A percentile compares a stretch with the other conserved stretches of the same genome.
These are phyloP conservation scores for Perca flavescens DNA, from an alignment of 2,113 vertebrate species.

Conservation along the genomic window DNA sequence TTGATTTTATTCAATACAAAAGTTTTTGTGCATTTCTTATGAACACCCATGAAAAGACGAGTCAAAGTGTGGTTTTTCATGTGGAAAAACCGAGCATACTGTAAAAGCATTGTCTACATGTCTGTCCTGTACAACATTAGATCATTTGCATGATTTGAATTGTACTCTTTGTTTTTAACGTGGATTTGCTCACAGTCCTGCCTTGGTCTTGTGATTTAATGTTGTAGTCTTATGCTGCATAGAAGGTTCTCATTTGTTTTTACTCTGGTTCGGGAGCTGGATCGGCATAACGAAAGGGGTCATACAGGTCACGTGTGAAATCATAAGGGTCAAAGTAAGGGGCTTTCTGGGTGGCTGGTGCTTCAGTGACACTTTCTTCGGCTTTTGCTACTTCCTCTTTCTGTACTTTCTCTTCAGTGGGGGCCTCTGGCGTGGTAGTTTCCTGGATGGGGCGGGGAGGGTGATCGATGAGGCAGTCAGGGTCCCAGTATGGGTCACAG, in stretches of 20 bases:
- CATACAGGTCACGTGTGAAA: slow-evolving; percentile 76
- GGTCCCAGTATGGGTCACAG: slow-evolving; percentile 84
- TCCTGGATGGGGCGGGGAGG: slow-evolving; percentile 60
- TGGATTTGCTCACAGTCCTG: slow-evolving; percentile 9
- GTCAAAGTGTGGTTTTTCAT: neutral
- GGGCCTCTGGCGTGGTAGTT: slow-evolving; percentile 2
- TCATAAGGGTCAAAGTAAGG: slow-evolving; percentile 74
- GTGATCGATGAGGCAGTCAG: slow-evolving; percentile 81
- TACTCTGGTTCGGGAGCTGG: slow-evolving; percentile 59
- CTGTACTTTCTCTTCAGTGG: slow-evolving; percentile 41
- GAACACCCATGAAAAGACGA: neutral
- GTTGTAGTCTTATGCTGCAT: neutral
- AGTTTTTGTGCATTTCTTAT: neutral
- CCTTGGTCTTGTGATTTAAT: neutral
- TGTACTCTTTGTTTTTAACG: neutral
- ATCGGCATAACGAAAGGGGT: slow-evolving; percentile 68
- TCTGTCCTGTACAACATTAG: neutral
- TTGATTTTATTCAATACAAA: slow-evolving; percentile 32
- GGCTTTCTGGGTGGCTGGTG: slow-evolving; percentile 14
- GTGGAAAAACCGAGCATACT: neutral
- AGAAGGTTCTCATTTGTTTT: neutral
- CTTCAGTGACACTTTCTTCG: slow-evolving; percentile 39
- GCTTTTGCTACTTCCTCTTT: slow-evolving; percentile 45
- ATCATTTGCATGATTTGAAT: neutral
- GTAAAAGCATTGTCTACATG: neutral